Base-by-base conservation (phyloP, 2,888 invertebrate species). In the Xylocampa areola region DNA sequence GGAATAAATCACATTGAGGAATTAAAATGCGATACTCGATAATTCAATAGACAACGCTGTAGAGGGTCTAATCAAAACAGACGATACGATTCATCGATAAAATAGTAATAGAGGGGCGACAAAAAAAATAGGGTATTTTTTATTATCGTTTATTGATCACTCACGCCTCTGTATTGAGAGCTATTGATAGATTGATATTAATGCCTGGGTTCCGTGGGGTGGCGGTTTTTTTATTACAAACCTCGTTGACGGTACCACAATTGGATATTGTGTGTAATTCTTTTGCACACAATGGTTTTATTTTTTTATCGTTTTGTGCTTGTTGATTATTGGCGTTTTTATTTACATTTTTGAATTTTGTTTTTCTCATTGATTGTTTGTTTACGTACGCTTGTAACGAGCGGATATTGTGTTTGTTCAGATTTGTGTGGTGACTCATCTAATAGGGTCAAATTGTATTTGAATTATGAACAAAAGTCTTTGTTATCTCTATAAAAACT, bases 131-230 rank as follows among this genome's bases (percentile, higher is more conserved):
- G 82, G 84, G 82, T 78, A 76, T 85, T 86, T 85, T 87, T 76
- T 85, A 85, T 86, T 89, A 90, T 90, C 81, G 86, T 79, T 85
- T 87, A 89, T 90, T 88, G 92, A 91, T 94, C 93, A 76, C 77
- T 73, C 73, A 90, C 94, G 93, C 92, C 93, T 89, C 81, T 76
- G 81, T 82, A 89, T 88, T 88, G 88, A 86, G 81, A 63, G 71
- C 62, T 91, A 94, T 93, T 93, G 93, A 92, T 92, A 91, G 89
- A 92, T 92, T 91, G 91, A 89, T 91, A 91, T 91, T 90, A 89
- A 92, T 91, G 86, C 79, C 70, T 60, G 52, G 72, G 74, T 73
- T 73, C 78, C 77, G 85, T 89, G 85, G 92, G 93, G 92, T 89
- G 84, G 78, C 73, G 77, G 64, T 80, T 89, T 89, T 89, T 90